phyloP scores from a whole-genome alignment of 2,888 invertebrate genomes.

The Xanthostigma xanthostigma region DNA sequence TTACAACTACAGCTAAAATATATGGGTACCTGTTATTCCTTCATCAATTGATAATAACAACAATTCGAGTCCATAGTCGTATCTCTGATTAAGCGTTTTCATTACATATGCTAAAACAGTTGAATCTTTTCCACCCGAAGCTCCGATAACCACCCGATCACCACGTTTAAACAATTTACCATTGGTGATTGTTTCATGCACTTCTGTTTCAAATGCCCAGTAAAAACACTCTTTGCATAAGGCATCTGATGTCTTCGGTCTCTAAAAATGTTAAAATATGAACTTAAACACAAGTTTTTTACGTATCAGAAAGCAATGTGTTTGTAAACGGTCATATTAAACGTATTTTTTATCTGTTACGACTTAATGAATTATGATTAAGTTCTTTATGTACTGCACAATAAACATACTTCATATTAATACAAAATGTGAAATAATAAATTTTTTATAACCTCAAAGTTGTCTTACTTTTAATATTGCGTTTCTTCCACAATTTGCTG shows the following conservation, averaged over 20 bases:
- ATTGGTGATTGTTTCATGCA: conserved; percentile 77
- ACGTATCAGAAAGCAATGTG: background rate
- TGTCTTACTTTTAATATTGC: conserved; percentile 55
- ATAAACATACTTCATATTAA: no score
- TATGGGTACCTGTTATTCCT: conserved; percentile 67
- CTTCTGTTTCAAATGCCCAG: conserved; percentile 84
- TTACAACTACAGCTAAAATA: conserved; percentile 6
- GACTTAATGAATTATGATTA: no score
- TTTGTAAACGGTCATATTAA: background rate
- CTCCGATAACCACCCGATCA: conserved; percentile 82
- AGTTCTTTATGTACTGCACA: no score
- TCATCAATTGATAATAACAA: conserved; percentile 93
- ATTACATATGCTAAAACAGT: conserved; percentile 92
- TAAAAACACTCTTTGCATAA: conserved; percentile 92
- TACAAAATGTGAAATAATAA: background rate
- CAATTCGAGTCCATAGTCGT: conserved; percentile 80
- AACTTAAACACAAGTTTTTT: no score
- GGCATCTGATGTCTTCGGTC: conserved; percentile 82
- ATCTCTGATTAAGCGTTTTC: conserved; percentile 77
- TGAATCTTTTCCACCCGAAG: conserved; percentile 91
- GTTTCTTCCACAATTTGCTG: conserved; percentile 55
- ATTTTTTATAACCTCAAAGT: background rate
- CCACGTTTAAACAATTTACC: conserved; percentile 70
- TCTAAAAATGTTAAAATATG: conserved; percentile 31
- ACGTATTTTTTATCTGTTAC: no score